Conservation (phyloP, 2,797 vertebrate genomes). For the Rhinella marina region DNA sequence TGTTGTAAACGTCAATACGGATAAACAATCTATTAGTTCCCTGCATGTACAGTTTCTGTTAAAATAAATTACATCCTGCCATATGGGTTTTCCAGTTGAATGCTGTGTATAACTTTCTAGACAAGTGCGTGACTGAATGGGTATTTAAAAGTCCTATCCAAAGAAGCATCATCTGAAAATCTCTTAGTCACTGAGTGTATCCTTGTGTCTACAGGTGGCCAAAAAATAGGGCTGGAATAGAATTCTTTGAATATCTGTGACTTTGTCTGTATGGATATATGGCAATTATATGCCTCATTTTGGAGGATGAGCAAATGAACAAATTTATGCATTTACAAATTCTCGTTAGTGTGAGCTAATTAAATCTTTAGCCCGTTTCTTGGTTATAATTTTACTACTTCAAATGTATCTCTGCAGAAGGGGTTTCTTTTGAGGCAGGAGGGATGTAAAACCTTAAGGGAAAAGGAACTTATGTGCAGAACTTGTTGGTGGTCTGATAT, state of each 20-base stretch:
- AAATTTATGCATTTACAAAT: constrained; percentile 31
- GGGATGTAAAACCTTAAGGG: background rate
- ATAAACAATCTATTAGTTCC: constrained; percentile 61
- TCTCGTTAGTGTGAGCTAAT: constrained; percentile 27
- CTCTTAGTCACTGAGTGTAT: constrained; percentile 57
- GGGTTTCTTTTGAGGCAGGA: background rate
- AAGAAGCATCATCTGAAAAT: constrained; percentile 57
- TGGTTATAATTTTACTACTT: constrained; percentile 24
- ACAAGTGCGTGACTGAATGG: constrained; percentile 57
- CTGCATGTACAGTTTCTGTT: constrained; percentile 58
- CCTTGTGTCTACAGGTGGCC: constrained; percentile 61
- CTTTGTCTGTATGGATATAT: constrained; percentile 56
- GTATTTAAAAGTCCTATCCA: constrained; percentile 62
- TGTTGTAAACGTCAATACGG: constrained; percentile 59
- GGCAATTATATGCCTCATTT: constrained; percentile 54
- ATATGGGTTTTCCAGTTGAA: constrained; percentile 57
- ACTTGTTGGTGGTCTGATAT: background rate
- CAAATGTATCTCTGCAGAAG: constrained; percentile 6
- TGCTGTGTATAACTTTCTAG: constrained; percentile 46
- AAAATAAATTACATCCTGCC: constrained; percentile 63
- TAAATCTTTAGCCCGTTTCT: constrained; percentile 27
- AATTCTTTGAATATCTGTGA: constrained; percentile 52
- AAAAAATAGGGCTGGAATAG: constrained; percentile 54
- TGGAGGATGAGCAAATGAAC: constrained; percentile 35
- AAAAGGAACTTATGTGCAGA: background rate